Base-by-base conservation (phyloP, 2,888 invertebrate species). In the Platerodrilus igneus region DNA sequence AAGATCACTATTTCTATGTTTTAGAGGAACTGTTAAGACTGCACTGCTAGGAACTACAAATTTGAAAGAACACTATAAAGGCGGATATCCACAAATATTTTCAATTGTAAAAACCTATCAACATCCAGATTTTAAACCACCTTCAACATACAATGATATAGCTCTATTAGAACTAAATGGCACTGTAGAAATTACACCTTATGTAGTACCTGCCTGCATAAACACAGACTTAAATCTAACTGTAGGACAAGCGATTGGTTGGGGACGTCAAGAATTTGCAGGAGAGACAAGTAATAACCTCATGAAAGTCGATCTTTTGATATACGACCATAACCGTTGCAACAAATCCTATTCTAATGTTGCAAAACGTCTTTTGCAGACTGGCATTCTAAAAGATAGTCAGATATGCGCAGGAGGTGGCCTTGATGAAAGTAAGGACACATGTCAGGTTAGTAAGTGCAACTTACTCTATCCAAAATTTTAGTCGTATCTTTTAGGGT, bases 101-200 rank as follows among this genome's bases (percentile, higher is more conserved):
- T 15, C 30, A 45, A 15, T 70, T 2, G 25, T 44, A 3, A 17
- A 55, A 17, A 55, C 55, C n/a, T 58, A 64, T 37, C 49, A 48
- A 8, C 64, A 73, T 56, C 69, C 70, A 0, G 40, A 59, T 1
- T 73, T 71, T 48, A 58, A 54, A 30, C 44, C 47, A 3, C 59
- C 65, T 0, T 46, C 56, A 1, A 52, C 62, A 21, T 74, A 74
- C 47, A 64, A 74, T 45, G 74, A 74, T 33, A 70, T 74, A 20
- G 74, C 69, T 2, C 57, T 75, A 2, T 27, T 74, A 2, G 56
- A 60, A 42, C 47, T 73, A 17, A 60, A 64, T 10, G 43, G 46
- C 3, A 37, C 37, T 3, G 68, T 68, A 0, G 17, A 19, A 3
- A 68, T 70, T 41, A 49, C 64, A 27, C 40, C 46, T 13, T 56